Percentiles rank a stretch among this genome's conserved stretches.
These are phyloP conservation scores for Calliphora vicina DNA, from an alignment of 1,140 invertebrate species.

Conservation along the genomic window DNA sequence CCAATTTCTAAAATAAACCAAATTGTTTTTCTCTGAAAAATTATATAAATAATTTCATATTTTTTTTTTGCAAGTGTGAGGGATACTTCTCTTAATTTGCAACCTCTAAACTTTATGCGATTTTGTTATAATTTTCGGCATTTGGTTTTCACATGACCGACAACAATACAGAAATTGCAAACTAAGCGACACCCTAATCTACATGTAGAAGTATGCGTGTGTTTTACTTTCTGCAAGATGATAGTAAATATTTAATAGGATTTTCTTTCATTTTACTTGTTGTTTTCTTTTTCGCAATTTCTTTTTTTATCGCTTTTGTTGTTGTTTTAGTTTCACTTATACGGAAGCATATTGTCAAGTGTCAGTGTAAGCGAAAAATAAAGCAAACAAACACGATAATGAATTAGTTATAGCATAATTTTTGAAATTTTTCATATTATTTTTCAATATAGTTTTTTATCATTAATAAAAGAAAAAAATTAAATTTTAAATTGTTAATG, in stretches of 20 bases:
- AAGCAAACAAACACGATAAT: neutral
- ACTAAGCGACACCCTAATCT: neutral
- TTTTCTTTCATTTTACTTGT: neutral
- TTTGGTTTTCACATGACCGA: too few relatives aligned
- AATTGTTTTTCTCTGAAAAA: too few relatives aligned
- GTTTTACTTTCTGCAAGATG: neutral
- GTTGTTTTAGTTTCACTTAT: neutral
- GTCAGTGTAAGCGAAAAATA: neutral
- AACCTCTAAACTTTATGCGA: too few relatives aligned
- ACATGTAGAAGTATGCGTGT: neutral
- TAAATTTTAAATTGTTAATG: too few relatives aligned
- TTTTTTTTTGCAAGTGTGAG: too few relatives aligned
- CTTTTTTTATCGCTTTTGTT: neutral
- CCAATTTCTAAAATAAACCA: too few relatives aligned
- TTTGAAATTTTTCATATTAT: neutral
- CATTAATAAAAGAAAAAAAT: too few relatives aligned
- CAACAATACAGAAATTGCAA: too few relatives aligned
- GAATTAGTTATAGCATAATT: neutral
- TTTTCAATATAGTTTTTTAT: neutral
- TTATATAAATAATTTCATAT: too few relatives aligned
- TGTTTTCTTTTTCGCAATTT: neutral
- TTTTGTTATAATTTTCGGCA: too few relatives aligned
- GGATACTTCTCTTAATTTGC: too few relatives aligned
- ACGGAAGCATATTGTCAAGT: constrained; percentile 6
- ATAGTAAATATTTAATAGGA: constrained; percentile 17